phyloP scores from a whole-genome alignment of 2,888 invertebrate genomes.

The Herminia tarsipennalis region DNA sequence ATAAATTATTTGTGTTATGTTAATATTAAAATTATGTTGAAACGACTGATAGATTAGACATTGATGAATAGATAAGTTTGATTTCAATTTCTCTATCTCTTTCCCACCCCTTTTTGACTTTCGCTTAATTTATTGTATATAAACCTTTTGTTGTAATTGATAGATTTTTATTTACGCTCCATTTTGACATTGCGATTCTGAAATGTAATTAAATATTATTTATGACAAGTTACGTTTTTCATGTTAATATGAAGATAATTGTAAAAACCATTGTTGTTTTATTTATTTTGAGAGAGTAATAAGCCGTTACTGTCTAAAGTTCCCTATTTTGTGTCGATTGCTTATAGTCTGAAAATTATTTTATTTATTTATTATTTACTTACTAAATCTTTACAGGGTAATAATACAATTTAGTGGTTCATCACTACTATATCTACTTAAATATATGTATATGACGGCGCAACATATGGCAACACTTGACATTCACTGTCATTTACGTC shows the following conservation, averaged over 20 bases:
- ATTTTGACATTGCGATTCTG: constrained; percentile 32
- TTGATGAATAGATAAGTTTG: constrained; percentile 22
- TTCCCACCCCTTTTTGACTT: constrained; percentile 12
- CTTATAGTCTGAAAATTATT: too few species aligned
- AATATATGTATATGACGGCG: too few species aligned
- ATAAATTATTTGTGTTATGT: constrained; percentile 18
- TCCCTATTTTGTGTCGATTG: too few species aligned
- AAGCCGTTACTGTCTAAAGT: too few species aligned
- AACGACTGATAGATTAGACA: constrained; percentile 49
- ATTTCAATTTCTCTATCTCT: constrained; percentile 18
- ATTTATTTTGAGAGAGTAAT: too few species aligned
- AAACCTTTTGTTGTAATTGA: constrained; percentile 21
- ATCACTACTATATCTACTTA: too few species aligned
- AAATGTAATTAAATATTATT: constrained; percentile 51
- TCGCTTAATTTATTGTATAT: constrained; percentile 13
- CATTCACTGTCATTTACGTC: too few species aligned
- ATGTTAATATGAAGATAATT: constrained; percentile 64
- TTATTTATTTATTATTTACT: too few species aligned
- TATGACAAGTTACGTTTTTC: constrained; percentile 63
- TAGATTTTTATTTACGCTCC: constrained; percentile 34
- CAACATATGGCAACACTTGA: too few species aligned
- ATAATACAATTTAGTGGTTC: too few species aligned
- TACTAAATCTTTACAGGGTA: too few species aligned
- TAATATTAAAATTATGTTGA: constrained; percentile 37
- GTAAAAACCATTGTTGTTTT: constrained; percentile 46